Evolutionary conservation across 1,140 invertebrate species (phyloP).

Genomic region (Anoplophora glabripennis): DNA sequence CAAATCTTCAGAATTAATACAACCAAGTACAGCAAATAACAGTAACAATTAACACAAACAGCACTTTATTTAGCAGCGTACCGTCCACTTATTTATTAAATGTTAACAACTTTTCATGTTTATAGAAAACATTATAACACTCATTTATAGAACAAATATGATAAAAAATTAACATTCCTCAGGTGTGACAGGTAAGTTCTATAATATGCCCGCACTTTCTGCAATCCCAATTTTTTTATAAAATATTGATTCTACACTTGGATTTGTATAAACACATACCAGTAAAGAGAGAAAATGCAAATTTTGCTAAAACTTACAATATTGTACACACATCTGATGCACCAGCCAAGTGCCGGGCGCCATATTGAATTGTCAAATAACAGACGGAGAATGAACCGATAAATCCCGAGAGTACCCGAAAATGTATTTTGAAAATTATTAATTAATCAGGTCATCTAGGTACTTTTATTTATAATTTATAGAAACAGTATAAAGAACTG

Average conservation of each 20-base stretch:
- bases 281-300: background rate
- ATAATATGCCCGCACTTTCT: too few relatives aligned
- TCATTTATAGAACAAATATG: conserved; percentile 11
- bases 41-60: conserved; percentile 7
- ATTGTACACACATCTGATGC: conserved; percentile 1
- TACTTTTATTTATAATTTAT: too few relatives aligned
- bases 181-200: conserved; percentile 17
- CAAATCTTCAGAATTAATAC: conserved; percentile 14
- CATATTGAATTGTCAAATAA: background rate
- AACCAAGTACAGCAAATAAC: conserved; percentile 3
- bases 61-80: conserved; percentile 9
- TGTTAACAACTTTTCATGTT: conserved; percentile 15
- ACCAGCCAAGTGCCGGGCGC: too few relatives aligned
- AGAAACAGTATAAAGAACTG: too few relatives aligned
- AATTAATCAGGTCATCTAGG: too few relatives aligned
- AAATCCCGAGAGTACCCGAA: background rate
- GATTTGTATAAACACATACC: too few relatives aligned
- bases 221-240: too few relatives aligned
- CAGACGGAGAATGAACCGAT: background rate
- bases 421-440: too few relatives aligned
- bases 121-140: conserved; percentile 5
- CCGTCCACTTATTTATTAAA: background rate
- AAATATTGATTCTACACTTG: too few relatives aligned
- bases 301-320: background rate
- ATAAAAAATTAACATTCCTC: conserved; percentile 28